A percentile compares a stretch with the other conserved stretches of the same genome.
These are phyloP conservation scores for Pentalonia nigronervosa DNA, from an alignment of 1,140 invertebrate genomes.

Conservation along the genomic window DNA sequence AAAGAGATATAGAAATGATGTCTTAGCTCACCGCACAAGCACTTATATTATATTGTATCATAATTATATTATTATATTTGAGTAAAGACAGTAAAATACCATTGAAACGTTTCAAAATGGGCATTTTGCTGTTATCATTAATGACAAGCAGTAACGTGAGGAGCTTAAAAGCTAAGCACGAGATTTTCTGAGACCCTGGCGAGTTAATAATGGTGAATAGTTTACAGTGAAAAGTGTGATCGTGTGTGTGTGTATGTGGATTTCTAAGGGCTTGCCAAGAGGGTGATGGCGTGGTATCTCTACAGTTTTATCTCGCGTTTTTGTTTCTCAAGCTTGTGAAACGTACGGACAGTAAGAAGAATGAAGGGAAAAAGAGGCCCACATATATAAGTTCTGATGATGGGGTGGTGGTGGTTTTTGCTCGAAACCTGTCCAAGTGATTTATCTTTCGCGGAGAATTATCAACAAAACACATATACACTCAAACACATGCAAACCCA, in stretches of 20 bases:
- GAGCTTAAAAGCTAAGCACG: conserved; percentile 33
- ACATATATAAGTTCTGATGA: conserved; percentile 26
- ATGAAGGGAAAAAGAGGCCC: conserved; percentile 26
- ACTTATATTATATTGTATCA: neutral
- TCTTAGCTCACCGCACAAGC: neutral
- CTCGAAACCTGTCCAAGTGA: conserved; percentile 52
- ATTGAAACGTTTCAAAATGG: neutral
- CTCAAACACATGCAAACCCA: neutral
- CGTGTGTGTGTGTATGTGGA: neutral
- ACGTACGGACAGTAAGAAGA: conserved; percentile 21
- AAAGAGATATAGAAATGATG: neutral
- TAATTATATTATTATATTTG: conserved; percentile 12
- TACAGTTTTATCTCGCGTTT: conserved; percentile 49
- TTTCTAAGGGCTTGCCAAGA: conserved; percentile 35
- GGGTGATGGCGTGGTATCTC: conserved; percentile 7
- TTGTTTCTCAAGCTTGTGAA: conserved; percentile 46
- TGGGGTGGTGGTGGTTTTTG: conserved; percentile 7
- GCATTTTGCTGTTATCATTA: neutral
- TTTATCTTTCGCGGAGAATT: conserved; percentile 54
- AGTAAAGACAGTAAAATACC: neutral
- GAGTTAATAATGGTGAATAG: conserved; percentile 41
- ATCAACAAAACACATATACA: conserved; percentile 40
- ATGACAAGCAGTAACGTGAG: conserved; percentile 31
- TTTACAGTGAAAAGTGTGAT: neutral
- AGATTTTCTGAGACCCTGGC: conserved; percentile 10